Evolutionary conservation across 1,140 invertebrate genomes (phyloP).

Genomic region (Planococcus citri): DNA sequence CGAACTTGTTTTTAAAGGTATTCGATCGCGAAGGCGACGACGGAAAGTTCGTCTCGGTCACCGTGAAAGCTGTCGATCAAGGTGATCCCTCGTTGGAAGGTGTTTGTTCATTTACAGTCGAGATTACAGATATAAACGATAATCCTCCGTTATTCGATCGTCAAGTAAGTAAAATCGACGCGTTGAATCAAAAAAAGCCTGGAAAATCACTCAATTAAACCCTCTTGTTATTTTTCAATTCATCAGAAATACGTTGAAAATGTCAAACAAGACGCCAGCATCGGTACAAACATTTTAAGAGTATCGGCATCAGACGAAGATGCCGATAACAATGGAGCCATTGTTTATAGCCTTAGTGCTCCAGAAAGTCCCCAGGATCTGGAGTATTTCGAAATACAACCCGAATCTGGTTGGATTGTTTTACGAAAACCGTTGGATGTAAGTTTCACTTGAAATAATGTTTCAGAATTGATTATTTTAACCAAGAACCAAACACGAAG

Average conservation of each 20-base stretch:
- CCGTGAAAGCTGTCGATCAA: slow-evolving; percentile 90
- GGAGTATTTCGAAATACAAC: slow-evolving; percentile 90
- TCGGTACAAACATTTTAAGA: slow-evolving; percentile 83
- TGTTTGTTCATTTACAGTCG: slow-evolving; percentile 89
- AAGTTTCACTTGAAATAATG: slow-evolving; percentile 43
- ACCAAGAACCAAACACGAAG: too few species aligned
- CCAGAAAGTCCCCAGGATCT: slow-evolving; percentile 71
- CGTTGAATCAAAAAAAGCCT: too few species aligned
- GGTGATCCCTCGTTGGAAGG: slow-evolving; percentile 89
- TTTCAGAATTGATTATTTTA: not conserved
- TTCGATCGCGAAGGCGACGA: slow-evolving; percentile 91
- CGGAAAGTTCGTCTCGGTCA: slow-evolving; percentile 89
- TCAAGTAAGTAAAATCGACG: slow-evolving; percentile 49
- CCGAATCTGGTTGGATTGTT: slow-evolving; percentile 91
- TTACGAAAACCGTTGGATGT: slow-evolving; percentile 87
- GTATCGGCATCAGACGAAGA: slow-evolving; percentile 91
- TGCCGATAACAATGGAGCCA: slow-evolving; percentile 90
- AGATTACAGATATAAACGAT: slow-evolving; percentile 90
- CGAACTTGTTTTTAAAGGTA: slow-evolving; percentile 40
- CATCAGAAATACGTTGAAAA: slow-evolving; percentile 88
- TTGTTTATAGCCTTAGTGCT: slow-evolving; percentile 77
- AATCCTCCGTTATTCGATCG: slow-evolving; percentile 88
- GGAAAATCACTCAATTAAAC: too few species aligned
- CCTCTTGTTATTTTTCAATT: not conserved
- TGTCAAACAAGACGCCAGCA: slow-evolving; percentile 91